A percentile compares a stretch with the other conserved stretches of the same genome.
phyloP scores from a whole-genome alignment of 1,140 invertebrate species.

The Drosophila nigrodunni region DNA sequence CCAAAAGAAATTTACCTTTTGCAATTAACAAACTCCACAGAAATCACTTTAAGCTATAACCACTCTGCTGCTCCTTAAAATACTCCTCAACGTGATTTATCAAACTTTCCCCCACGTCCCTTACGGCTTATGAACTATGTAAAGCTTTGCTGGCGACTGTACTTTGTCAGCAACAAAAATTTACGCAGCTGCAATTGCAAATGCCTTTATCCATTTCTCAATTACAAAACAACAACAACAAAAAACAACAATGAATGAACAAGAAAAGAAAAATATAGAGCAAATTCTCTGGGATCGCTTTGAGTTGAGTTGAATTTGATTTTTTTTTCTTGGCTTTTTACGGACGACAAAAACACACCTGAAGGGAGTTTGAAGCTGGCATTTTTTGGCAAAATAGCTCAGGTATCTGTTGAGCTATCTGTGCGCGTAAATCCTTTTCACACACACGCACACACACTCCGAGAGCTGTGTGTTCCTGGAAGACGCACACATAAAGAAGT shows the following conservation, averaged over 20 bases:
- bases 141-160: slow-evolving; percentile 55
- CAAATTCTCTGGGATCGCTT: slow-evolving; percentile 53
- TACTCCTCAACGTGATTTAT: too few species aligned
- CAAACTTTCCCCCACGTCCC: not conserved
- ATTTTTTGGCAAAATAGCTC: slow-evolving; percentile 62
- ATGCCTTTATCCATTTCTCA: slow-evolving; percentile 64
- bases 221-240: slow-evolving; percentile 61
- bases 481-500: slow-evolving; percentile 65
- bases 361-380: slow-evolving; percentile 52
- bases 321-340: slow-evolving; percentile 15
- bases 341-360: slow-evolving; percentile 59
- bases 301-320: slow-evolving; percentile 1
- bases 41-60: too few species aligned
- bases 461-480: slow-evolving; percentile 57
- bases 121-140: not conserved
- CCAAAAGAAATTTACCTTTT: too few species aligned
- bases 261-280: slow-evolving; percentile 69
- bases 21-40: too few species aligned
- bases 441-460: slow-evolving; percentile 40
- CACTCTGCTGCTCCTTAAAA: too few species aligned
- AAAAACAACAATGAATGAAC: slow-evolving; percentile 20
- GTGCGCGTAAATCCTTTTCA: slow-evolving; percentile 79
- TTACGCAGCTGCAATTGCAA: slow-evolving; percentile 78
- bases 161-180: slow-evolving; percentile 53
- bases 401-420: slow-evolving; percentile 73